These are phyloP conservation scores for Rambutsinella grinnellia DNA, from an alignment of 2,888 invertebrate species.

Conservation along the genomic window DNA sequence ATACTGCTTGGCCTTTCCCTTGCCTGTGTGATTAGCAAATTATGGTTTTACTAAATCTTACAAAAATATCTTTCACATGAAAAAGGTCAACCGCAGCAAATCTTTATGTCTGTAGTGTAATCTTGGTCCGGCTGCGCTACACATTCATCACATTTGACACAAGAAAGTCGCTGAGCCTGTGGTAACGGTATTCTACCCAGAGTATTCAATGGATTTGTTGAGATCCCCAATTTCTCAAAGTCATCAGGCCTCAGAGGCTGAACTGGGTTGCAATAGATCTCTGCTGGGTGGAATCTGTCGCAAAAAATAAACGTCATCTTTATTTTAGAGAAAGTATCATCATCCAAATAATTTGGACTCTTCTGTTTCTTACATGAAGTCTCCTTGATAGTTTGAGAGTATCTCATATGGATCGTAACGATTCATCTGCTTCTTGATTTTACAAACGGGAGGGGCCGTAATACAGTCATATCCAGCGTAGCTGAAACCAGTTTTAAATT, in stretches of 20 bases:
- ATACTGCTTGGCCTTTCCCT: too few relatives aligned
- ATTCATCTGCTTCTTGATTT: constrained; percentile 60
- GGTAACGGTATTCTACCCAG: constrained; percentile 54
- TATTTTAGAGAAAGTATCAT: background rate
- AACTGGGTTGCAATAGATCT: constrained; percentile 55
- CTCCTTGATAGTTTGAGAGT: constrained; percentile 55
- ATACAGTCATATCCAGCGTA: constrained; percentile 53
- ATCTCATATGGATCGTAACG: constrained; percentile 56
- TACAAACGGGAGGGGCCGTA: constrained; percentile 63
- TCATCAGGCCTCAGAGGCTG: constrained; percentile 50
- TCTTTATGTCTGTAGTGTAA: too few relatives aligned
- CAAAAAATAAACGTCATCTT: too few relatives aligned
- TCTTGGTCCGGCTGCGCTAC: too few relatives aligned
- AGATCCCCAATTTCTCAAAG: constrained; percentile 53
- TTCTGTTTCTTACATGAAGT: constrained; percentile 49
- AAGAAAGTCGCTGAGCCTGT: constrained; percentile 47
- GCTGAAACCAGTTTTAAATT: constrained; percentile 17
- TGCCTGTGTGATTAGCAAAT: too few relatives aligned
- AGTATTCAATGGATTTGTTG: constrained; percentile 59
- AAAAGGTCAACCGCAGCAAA: too few relatives aligned
- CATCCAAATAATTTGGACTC: too few relatives aligned
- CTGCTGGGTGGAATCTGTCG: constrained; percentile 52
- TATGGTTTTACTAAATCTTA: too few relatives aligned
- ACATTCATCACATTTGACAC: constrained; percentile 51
- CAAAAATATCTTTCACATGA: too few relatives aligned